Evolutionary conservation across 2,113 vertebrate genomes (phyloP).

Genomic region (Petroica traversi): DNA sequence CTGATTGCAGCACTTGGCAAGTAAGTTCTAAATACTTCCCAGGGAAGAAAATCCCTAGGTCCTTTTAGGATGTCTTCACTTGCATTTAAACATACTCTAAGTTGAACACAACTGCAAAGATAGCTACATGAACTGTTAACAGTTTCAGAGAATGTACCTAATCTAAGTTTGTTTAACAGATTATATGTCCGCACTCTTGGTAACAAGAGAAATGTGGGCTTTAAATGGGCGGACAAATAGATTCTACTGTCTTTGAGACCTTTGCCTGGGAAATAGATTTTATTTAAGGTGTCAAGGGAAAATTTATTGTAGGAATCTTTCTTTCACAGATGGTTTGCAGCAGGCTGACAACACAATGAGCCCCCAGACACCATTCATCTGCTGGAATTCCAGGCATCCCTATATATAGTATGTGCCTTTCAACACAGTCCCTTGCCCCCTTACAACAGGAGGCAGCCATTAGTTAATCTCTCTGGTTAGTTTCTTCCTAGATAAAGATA

Average conservation of each 20-base stretch:
- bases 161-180: neutral
- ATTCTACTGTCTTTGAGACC: neutral
- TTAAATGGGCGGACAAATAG: neutral
- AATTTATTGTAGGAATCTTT: neutral
- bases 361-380: fast-evolving
- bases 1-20: slow-evolving; percentile 10
- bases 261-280: neutral
- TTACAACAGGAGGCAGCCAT: neutral
- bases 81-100: neutral
- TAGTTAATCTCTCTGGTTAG: neutral
- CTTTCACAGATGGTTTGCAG: neutral
- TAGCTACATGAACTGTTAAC: neutral
- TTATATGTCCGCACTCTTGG: neutral
- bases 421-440: neutral
- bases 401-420: neutral
- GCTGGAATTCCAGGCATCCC: neutral
- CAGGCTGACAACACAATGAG: neutral
- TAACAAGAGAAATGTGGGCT: neutral
- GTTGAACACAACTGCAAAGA: neutral
- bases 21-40: neutral
- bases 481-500: neutral
- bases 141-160: neutral
- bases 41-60: neutral
- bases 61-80: neutral
- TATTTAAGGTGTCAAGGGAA: neutral